Evolutionary conservation across 1,140 invertebrate species (phyloP).

Genomic region (Lepidurus arcticus): DNA sequence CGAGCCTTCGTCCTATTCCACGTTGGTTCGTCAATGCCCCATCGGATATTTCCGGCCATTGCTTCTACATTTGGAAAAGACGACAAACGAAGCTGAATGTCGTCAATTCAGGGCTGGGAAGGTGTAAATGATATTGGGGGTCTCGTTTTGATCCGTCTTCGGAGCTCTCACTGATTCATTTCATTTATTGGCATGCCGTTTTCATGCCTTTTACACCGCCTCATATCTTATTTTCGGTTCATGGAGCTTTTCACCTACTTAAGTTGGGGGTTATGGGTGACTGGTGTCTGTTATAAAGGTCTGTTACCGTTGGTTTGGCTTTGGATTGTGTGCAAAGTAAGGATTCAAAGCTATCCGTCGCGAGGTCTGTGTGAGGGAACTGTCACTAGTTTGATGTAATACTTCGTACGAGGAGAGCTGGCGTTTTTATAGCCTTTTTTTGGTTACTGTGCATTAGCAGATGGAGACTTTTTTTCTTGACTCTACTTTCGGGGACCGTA

Average conservation of each 20-base stretch:
- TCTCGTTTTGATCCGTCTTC: no score
- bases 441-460: constrained; percentile 6
- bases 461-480: not conserved
- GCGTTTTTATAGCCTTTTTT: constrained; percentile 6
- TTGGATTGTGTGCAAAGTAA: not conserved
- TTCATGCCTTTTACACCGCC: no score
- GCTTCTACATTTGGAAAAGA: no score
- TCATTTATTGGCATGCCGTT: no score
- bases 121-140: no score
- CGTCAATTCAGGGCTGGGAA: no score
- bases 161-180: no score
- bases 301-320: not conserved
- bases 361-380: constrained; percentile 1
- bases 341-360: not conserved
- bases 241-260: no score
- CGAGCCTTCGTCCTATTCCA: not conserved
- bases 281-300: not conserved
- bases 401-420: not conserved
- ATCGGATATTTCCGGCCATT: no score
- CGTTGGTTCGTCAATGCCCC: no score
- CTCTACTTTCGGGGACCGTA: not conserved
- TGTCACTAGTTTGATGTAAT: constrained; percentile 1
- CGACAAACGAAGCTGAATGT: no score
- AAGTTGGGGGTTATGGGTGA: not conserved
- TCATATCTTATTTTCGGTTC: no score